Conservation (phyloP, 2,888 invertebrate species). For the Conops quadrifasciatus region DNA sequence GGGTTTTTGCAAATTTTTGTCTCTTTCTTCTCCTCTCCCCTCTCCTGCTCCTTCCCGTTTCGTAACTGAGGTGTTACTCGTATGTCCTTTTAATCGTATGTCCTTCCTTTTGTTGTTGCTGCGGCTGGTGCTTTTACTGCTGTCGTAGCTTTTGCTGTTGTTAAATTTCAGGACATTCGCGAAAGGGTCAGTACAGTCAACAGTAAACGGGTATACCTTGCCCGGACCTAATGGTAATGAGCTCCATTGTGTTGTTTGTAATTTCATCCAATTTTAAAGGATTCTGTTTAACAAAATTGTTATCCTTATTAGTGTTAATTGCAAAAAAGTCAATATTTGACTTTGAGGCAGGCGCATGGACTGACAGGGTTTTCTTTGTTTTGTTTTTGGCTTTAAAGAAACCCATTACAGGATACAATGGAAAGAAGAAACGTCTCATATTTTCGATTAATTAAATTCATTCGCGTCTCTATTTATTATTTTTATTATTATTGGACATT, state of each 20-base stretch:
- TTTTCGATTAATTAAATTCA: no score
- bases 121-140: background rate
- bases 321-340: conserved; percentile 28
- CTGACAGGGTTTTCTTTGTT: background rate
- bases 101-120: background rate
- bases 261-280: conserved; percentile 37
- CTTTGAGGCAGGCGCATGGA: conserved; percentile 7
- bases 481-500: no score
- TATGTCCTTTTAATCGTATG: background rate
- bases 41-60: no score
- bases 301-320: conserved; percentile 30
- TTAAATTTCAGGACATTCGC: conserved; percentile 23
- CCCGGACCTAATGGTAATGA: conserved; percentile 24
- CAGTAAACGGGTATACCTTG: background rate
- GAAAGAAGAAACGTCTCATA: no score
- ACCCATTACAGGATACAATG: no score
- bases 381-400: no score
- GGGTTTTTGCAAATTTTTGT: background rate
- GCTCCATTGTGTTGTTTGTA: conserved; percentile 30
- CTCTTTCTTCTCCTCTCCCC: background rate
- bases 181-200: background rate
- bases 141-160: background rate
- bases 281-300: conserved; percentile 29
- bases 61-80: background rate
- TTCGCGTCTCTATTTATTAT: no score